These are phyloP conservation scores for Sinocyclocheilus anshuiensis DNA, from an alignment of 2,113 vertebrate genomes.

Conservation along the genomic window DNA sequence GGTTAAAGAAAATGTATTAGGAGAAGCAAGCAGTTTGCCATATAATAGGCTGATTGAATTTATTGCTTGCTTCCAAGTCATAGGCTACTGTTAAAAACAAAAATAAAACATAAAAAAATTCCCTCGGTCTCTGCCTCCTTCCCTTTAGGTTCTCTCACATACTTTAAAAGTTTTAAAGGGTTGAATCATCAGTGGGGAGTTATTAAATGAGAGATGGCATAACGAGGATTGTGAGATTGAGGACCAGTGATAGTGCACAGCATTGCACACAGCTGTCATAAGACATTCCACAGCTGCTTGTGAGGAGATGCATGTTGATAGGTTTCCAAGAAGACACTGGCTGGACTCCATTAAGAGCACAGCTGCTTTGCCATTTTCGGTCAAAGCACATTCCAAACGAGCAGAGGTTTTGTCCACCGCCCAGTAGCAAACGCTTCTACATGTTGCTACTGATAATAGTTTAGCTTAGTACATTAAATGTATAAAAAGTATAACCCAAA, in stretches of 20 bases:
- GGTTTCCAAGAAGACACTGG: slow-evolving; percentile 71
- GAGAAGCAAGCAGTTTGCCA: background rate
- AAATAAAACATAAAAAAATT: slow-evolving; percentile 52
- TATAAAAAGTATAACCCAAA: background rate
- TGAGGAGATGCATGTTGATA: slow-evolving; percentile 75
- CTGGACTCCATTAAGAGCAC: slow-evolving; percentile 66
- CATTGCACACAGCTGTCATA: slow-evolving; percentile 61
- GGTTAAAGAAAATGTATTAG: background rate
- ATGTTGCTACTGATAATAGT: slow-evolving; percentile 11
- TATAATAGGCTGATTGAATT: background rate
- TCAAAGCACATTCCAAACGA: slow-evolving; percentile 76
- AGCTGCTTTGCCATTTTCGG: slow-evolving; percentile 92
- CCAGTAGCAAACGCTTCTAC: slow-evolving; percentile 43
- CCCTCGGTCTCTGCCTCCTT: background rate
- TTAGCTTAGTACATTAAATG: background rate
- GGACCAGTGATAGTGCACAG: background rate
- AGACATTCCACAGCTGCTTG: slow-evolving; percentile 80
- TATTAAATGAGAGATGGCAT: background rate
- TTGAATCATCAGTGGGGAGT: background rate
- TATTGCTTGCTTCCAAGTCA: no score
- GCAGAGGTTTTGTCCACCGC: slow-evolving; percentile 48
- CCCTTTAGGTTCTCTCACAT: background rate
- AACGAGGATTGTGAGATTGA: background rate
- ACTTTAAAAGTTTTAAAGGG: background rate
- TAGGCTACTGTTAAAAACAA: no score